phyloP scores from a whole-genome alignment of 2,113 vertebrate species.

The Syngnathoides biaculeatus region DNA sequence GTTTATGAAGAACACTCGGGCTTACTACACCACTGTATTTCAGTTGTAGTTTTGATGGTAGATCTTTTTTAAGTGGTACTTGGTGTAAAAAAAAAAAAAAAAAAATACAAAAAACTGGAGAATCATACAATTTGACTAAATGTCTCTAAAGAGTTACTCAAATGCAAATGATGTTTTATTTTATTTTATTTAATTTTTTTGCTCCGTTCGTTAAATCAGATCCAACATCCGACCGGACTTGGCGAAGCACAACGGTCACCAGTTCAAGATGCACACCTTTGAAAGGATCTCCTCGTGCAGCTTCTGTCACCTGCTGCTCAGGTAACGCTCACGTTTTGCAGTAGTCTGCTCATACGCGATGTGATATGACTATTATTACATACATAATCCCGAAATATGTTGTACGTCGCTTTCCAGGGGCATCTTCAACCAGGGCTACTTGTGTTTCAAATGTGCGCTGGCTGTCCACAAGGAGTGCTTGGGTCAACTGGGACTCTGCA shows the following conservation, averaged over 20 bases:
- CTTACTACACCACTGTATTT: no score
- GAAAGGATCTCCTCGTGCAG: constrained; percentile 83
- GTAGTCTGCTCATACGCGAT: neutral
- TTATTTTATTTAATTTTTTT: neutral
- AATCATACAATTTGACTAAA: no score
- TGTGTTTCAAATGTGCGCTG: constrained; percentile 85
- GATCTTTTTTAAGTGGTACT: no score
- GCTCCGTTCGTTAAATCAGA: constrained; percentile 50
- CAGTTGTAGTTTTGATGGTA: neutral
- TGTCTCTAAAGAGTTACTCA: no score
- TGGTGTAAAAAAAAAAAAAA: no score
- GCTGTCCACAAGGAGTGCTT: constrained; percentile 93
- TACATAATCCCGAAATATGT: neutral
- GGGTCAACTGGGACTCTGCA: constrained; percentile 83
- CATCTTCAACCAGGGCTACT: constrained; percentile 94
- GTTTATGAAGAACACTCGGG: no score
- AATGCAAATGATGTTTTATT: neutral
- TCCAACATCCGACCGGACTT: constrained; percentile 88
- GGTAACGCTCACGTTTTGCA: constrained; percentile 61
- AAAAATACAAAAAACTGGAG: no score
- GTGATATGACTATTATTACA: no score
- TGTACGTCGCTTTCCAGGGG: constrained; percentile 75
- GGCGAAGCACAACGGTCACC: constrained; percentile 81
- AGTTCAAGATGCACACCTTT: constrained; percentile 93
- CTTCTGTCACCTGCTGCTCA: constrained; percentile 86